Percentiles rank a stretch among this genome's conserved stretches.
These are phyloP conservation scores for Eurypyga helias DNA, from an alignment of 2,113 vertebrate species.

Conservation along the genomic window DNA sequence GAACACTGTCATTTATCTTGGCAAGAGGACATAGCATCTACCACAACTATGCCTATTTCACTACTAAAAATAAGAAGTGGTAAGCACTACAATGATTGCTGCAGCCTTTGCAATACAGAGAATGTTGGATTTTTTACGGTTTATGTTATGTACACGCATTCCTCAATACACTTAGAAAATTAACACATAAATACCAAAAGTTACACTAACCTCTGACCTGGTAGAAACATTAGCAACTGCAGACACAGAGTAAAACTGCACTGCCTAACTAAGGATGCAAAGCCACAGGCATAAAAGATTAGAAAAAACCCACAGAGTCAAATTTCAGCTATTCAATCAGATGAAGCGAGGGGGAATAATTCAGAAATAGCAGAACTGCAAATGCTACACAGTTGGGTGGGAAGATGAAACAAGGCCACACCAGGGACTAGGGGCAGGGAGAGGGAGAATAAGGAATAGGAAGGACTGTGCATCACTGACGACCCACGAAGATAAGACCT, in stretches of 20 bases:
- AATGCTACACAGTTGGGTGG: background rate
- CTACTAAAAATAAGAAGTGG: constrained; percentile 24
- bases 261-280: background rate
- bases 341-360: background rate
- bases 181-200: background rate
- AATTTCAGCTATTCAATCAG: background rate
- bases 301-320: background rate
- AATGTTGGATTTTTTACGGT: background rate
- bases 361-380: background rate
- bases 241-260: background rate
- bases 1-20: background rate
- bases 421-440: background rate
- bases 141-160: background rate
- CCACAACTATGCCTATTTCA: background rate
- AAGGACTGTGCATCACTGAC: background rate
- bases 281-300: background rate
- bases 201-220: background rate
- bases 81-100: background rate
- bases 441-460: background rate
- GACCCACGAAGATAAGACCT: background rate
- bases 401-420: background rate
- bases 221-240: background rate
- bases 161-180: background rate
- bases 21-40: background rate
- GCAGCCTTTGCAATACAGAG: background rate